Conservation (phyloP, 2,113 vertebrate species). For the Hyperopisus bebe region DNA sequence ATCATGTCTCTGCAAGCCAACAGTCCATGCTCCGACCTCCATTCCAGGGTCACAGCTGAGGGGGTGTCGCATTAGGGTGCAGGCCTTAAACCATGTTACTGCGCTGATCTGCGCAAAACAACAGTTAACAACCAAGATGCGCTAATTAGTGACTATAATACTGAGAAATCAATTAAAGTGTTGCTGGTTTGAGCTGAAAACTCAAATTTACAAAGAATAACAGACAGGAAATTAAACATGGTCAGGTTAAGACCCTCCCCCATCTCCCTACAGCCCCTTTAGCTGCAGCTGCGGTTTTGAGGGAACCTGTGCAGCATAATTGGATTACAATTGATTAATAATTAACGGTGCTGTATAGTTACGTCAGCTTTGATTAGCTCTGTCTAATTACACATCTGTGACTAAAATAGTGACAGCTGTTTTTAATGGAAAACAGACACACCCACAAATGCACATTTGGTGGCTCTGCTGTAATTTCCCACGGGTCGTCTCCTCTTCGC, state of each 20-base stretch:
- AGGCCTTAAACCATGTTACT: neutral
- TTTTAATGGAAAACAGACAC: slow-evolving; percentile 3
- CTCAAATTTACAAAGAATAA: neutral
- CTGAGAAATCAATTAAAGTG: neutral
- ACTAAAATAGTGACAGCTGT: neutral
- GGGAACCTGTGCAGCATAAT: slow-evolving; percentile 25
- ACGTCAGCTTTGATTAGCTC: slow-evolving; percentile 11
- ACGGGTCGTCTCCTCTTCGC: neutral
- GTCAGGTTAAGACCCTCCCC: neutral
- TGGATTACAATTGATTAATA: slow-evolving; percentile 30
- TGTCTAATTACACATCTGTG: neutral
- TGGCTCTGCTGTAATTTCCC: neutral
- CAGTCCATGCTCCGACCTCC: neutral
- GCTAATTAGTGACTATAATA: neutral
- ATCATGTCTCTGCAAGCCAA: neutral
- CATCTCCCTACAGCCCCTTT: neutral
- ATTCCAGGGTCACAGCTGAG: neutral
- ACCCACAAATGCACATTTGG: neutral
- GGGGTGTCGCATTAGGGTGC: neutral
- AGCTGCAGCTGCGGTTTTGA: neutral
- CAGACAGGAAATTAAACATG: neutral
- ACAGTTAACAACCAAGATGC: neutral
- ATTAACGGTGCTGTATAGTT: neutral
- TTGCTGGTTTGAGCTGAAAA: neutral
- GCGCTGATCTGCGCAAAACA: neutral